These are phyloP conservation scores for Oscarella lobularis DNA, from an alignment of 37 sponge, comb jelly and placozoan genomes.

Conservation along the genomic window DNA sequence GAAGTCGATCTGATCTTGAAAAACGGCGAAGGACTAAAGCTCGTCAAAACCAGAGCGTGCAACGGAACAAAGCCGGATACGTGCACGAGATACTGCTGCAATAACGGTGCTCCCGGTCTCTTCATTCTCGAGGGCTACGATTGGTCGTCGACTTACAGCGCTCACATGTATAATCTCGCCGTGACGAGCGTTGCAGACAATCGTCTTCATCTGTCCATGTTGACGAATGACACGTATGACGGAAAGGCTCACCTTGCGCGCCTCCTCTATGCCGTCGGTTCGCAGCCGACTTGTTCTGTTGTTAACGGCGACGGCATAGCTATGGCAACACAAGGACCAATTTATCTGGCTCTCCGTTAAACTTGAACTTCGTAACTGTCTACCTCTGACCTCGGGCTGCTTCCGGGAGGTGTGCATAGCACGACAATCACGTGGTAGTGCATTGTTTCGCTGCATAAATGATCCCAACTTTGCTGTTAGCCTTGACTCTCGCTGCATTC, in stretches of 20 bases:
- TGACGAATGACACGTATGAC: background rate
- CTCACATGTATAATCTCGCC: background rate
- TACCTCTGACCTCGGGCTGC: too few species aligned
- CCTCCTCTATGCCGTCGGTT: background rate
- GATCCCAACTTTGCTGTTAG: too few species aligned
- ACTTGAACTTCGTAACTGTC: too few species aligned
- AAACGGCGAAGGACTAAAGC: background rate
- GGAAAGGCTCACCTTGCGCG: background rate
- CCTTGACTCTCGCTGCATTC: too few species aligned
- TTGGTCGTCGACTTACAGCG: background rate
- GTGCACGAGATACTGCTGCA: too few species aligned
- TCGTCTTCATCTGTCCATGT: background rate
- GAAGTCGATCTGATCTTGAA: background rate
- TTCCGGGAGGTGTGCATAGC: too few species aligned
- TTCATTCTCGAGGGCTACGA: background rate
- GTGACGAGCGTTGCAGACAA: background rate
- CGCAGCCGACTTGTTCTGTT: background rate
- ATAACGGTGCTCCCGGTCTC: background rate
- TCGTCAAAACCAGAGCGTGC: background rate
- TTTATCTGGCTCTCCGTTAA: too few species aligned
- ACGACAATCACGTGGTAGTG: too few species aligned
- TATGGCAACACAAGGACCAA: background rate
- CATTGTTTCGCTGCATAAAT: too few species aligned
- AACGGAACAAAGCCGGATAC: too few species aligned
- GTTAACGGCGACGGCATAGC: background rate